A percentile compares a stretch with the other conserved stretches of the same genome.
These are phyloP conservation scores for Zoanthus sansibaricus DNA, from an alignment of 92 coral and sea anemone genomes.

Conservation along the genomic window DNA sequence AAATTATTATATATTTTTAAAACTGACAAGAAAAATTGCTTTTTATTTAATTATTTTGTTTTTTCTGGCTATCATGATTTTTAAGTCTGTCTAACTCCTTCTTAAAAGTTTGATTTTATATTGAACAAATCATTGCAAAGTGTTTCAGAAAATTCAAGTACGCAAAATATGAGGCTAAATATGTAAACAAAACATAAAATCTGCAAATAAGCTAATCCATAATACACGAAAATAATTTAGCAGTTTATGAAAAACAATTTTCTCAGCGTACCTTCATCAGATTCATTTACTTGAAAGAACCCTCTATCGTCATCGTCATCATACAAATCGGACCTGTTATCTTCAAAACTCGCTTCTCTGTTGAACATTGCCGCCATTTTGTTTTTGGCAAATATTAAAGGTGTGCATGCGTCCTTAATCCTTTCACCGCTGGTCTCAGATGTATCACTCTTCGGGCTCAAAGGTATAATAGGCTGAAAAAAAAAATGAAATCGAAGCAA, in stretches of 20 bases:
- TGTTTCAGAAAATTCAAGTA: background rate
- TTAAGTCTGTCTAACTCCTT: too few relatives aligned
- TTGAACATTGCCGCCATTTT: constrained; percentile 95
- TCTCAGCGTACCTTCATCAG: constrained; percentile 91
- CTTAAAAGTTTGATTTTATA: too few relatives aligned
- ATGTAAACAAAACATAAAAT: background rate
- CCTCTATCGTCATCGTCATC: constrained; percentile 95
- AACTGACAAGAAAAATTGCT: too few relatives aligned
- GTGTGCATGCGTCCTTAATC: constrained; percentile 81
- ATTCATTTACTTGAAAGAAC: constrained; percentile 91
- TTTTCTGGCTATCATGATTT: too few relatives aligned
- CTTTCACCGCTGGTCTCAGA: constrained; percentile 80
- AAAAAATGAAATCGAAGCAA: constrained; percentile 43
- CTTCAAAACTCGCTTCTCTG: constrained; percentile 94
- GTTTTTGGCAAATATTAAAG: constrained; percentile 67
- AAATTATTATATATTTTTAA: too few relatives aligned
- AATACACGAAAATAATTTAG: background rate
- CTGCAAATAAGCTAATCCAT: background rate
- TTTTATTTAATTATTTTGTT: too few relatives aligned
- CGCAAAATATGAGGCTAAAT: constrained; percentile 1
- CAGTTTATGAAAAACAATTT: background rate
- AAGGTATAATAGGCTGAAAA: constrained; percentile 62
- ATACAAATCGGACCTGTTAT: constrained; percentile 88
- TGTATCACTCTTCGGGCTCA: constrained; percentile 92
- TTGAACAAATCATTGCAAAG: too few relatives aligned